These are phyloP conservation scores for Sericinus montela DNA, from an alignment of 2,888 invertebrate genomes.

Conservation along the genomic window DNA sequence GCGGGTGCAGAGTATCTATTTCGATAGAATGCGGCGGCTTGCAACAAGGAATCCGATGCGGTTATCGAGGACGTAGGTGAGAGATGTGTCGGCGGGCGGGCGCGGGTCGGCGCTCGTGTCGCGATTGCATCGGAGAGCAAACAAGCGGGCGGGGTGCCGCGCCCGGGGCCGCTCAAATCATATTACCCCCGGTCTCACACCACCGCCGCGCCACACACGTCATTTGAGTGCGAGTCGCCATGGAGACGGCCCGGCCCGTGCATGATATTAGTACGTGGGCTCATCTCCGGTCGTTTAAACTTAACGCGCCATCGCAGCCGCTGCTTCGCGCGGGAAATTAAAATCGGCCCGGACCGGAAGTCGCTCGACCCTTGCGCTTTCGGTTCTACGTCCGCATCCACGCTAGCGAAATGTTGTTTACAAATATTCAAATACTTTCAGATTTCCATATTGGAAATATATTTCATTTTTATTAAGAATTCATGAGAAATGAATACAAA, in stretches of 20 bases:
- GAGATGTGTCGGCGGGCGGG: constrained; percentile 60
- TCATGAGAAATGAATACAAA: too few relatives aligned
- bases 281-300: constrained; percentile 77
- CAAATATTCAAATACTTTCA: constrained; percentile 22
- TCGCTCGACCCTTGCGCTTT: constrained; percentile 43
- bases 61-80: constrained; percentile 75
- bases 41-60: constrained; percentile 77
- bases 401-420: constrained; percentile 23
- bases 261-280: constrained; percentile 76
- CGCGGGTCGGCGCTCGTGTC: constrained; percentile 57
- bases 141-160: constrained; percentile 73
- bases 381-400: constrained; percentile 28
- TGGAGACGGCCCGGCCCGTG: constrained; percentile 83
- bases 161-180: constrained; percentile 68
- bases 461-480: too few relatives aligned
- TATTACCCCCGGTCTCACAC: constrained; percentile 75
- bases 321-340: constrained; percentile 70
- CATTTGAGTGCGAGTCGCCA: constrained; percentile 84
- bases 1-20: constrained; percentile 63
- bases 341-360: constrained; percentile 74
- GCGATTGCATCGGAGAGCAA: constrained; percentile 80
- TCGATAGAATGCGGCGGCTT: constrained; percentile 73
- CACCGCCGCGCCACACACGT: constrained; percentile 75
- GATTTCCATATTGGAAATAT: background rate
- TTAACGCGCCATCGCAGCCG: constrained; percentile 47